Percentiles rank a stretch among this genome's conserved stretches.
Evolutionary conservation across 2,113 vertebrate genomes (phyloP).

Genomic region (Triplophysa dalaica): DNA sequence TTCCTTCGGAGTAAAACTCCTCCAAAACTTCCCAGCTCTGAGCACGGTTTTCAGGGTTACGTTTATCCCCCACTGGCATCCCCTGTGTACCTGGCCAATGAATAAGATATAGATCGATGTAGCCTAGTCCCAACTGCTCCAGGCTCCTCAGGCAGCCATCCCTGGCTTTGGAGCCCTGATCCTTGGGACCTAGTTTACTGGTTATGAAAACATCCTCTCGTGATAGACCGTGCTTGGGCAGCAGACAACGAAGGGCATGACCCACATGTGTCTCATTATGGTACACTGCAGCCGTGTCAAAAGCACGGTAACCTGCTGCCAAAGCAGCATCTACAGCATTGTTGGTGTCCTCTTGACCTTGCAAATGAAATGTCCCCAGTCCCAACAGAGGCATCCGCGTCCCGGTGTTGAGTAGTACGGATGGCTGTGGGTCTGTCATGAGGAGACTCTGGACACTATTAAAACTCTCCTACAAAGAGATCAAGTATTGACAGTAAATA

Average conservation of each 20-base stretch:
- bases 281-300: slow-evolving; percentile 82
- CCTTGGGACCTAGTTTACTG: slow-evolving; percentile 76
- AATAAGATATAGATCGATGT: slow-evolving; percentile 82
- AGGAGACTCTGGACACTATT: neutral
- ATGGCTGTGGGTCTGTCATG: slow-evolving; percentile 49
- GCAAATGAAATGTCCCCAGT: slow-evolving; percentile 78
- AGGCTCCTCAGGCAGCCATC: slow-evolving; percentile 73
- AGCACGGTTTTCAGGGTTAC: slow-evolving; percentile 70
- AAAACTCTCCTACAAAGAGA: neutral
- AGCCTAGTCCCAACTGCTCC: slow-evolving; percentile 70
- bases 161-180: slow-evolving; percentile 71
- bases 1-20: slow-evolving; percentile 70
- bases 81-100: slow-evolving; percentile 85
- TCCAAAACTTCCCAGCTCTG: slow-evolving; percentile 78
- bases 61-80: slow-evolving; percentile 63
- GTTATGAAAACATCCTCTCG: slow-evolving; percentile 78
- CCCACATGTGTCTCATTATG: slow-evolving; percentile 76
- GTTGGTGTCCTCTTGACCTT: slow-evolving; percentile 59
- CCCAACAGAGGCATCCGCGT: slow-evolving; percentile 78
- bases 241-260: slow-evolving; percentile 66
- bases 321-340: slow-evolving; percentile 74
- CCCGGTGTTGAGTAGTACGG: slow-evolving; percentile 72
- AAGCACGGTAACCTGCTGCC: slow-evolving; percentile 74
- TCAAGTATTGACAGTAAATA: neutral
- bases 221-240: slow-evolving; percentile 73